phyloP scores from a whole-genome alignment of 2,113 vertebrate genomes.

The Tamias sibiricus region DNA sequence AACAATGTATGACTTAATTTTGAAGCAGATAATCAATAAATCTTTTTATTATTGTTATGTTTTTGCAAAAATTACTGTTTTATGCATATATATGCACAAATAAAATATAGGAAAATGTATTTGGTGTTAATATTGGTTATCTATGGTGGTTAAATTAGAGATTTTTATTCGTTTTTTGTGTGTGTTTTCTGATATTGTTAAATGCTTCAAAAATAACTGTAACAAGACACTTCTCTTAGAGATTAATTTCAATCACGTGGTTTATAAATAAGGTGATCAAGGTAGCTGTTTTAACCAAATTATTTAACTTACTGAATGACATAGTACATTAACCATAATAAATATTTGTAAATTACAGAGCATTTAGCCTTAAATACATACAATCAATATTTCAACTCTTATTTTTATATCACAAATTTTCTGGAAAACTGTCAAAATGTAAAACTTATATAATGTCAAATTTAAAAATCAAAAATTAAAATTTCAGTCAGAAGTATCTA shows the following conservation, averaged over 20 bases:
- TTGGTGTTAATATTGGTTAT: not conserved
- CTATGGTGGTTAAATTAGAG: not conserved
- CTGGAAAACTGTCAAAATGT: conserved; percentile 23
- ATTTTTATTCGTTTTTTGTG: not conserved
- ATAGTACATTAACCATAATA: not conserved
- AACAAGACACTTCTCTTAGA: not conserved
- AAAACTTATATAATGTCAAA: not conserved
- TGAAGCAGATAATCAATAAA: not conserved
- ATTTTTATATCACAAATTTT: not conserved
- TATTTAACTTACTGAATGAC: conserved; percentile 20
- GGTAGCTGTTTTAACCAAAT: not conserved
- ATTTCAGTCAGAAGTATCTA: not conserved
- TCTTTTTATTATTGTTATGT: not conserved
- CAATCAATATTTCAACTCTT: not conserved
- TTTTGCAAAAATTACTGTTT: not conserved
- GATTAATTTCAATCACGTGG: not conserved
- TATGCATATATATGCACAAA: not conserved
- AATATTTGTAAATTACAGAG: not conserved
- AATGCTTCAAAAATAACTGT: conserved; percentile 14
- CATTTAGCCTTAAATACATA: not conserved
- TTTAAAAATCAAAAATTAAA: conserved; percentile 44
- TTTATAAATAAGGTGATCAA: not conserved
- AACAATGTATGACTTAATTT: not conserved
- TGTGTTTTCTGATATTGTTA: not conserved
- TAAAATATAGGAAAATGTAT: not conserved